Conservation (phyloP, 1,140 invertebrate genomes). For the Drosophila quadrilineata region DNA sequence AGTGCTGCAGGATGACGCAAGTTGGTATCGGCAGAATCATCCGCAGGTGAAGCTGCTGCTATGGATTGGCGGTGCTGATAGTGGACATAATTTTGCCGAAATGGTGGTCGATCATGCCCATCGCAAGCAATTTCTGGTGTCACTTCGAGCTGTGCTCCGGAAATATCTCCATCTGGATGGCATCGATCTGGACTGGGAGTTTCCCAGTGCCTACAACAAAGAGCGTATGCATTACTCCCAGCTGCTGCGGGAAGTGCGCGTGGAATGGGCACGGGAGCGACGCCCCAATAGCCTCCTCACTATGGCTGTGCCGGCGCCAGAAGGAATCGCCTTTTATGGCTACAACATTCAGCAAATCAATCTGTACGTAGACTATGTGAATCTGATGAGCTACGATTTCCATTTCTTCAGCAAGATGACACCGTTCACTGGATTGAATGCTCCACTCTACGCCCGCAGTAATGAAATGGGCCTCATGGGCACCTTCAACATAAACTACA, state of each 20-base stretch:
- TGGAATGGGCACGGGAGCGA: slow-evolving; percentile 84
- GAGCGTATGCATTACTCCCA: slow-evolving; percentile 88
- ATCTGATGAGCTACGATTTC: slow-evolving; percentile 95
- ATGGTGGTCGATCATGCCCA: slow-evolving; percentile 87
- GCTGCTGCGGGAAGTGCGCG: slow-evolving; percentile 86
- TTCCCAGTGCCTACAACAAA: slow-evolving; percentile 85
- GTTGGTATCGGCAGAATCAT: slow-evolving; percentile 85
- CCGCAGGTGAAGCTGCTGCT: slow-evolving; percentile 89
- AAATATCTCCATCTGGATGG: slow-evolving; percentile 87
- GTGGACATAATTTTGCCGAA: slow-evolving; percentile 85
- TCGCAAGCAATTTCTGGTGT: slow-evolving; percentile 87
- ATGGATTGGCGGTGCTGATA: slow-evolving; percentile 86
- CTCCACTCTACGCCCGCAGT: slow-evolving; percentile 86
- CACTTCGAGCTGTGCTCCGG: slow-evolving; percentile 84
- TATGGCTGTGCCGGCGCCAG: slow-evolving; percentile 89
- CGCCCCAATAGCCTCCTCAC: slow-evolving; percentile 84
- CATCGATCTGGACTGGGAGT: slow-evolving; percentile 94
- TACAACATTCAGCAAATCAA: slow-evolving; percentile 90
- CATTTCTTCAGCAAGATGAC: slow-evolving; percentile 89
- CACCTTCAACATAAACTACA: slow-evolving; percentile 92
- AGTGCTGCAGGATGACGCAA: slow-evolving; percentile 82
- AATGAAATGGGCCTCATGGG: slow-evolving; percentile 86
- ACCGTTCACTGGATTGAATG: slow-evolving; percentile 90
- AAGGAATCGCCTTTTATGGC: slow-evolving; percentile 87
- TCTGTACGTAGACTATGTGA: slow-evolving; percentile 91